Evolutionary conservation across 2,797 vertebrate genomes (phyloP).

Genomic region (Carapus acus): DNA sequence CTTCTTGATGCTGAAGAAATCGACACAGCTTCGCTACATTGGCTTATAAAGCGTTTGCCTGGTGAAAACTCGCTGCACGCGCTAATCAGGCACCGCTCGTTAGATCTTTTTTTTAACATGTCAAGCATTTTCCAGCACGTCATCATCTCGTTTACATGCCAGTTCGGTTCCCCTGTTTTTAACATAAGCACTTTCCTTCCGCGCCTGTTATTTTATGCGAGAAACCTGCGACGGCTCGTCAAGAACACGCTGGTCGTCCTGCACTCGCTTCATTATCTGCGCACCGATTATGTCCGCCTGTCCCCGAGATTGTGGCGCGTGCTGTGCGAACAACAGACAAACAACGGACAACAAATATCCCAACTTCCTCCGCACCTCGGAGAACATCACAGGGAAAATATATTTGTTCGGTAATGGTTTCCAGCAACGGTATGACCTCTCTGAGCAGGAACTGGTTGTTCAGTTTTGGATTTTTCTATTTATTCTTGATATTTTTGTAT

Average conservation of each 20-base stretch:
- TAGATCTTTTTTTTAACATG: conserved; percentile 27
- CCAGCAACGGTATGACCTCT: too few species aligned
- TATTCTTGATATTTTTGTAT: conserved; percentile 2
- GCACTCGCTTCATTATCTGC: conserved; percentile 38
- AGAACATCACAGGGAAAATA: too few species aligned
- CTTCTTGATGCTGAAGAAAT: too few species aligned
- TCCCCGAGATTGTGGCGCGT: too few species aligned
- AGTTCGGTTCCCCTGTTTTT: neutral
- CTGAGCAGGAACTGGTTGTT: too few species aligned
- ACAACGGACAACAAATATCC: too few species aligned
- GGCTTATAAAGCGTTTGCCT: too few species aligned
- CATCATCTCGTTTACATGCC: conserved; percentile 10
- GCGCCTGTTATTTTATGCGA: conserved; percentile 12
- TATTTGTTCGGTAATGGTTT: too few species aligned
- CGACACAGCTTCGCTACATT: too few species aligned
- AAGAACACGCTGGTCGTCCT: neutral
- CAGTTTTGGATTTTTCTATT: conserved; percentile 4
- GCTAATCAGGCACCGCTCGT: conserved; percentile 32
- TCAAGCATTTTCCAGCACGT: conserved; percentile 14
- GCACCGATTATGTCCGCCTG: too few species aligned
- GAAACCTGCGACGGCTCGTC: conserved; percentile 22
- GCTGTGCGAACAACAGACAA: too few species aligned
- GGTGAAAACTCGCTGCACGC: conserved; percentile 5
- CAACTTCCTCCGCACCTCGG: too few species aligned
- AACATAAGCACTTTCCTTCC: neutral